Conservation (phyloP, 23 tunicate genomes). For the Phallusia fumigata region DNA sequence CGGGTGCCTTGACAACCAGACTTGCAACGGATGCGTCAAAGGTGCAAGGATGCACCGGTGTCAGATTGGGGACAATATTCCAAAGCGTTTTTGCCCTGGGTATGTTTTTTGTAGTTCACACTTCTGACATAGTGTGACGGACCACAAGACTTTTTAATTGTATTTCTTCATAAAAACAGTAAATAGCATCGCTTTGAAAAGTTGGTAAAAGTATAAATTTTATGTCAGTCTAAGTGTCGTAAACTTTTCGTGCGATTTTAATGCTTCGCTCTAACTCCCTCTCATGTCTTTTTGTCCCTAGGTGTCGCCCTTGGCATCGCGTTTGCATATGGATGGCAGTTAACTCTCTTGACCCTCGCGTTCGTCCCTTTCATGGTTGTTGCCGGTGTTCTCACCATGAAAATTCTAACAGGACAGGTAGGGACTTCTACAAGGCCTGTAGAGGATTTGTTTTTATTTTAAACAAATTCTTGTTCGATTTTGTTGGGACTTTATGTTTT, state of each 20-base stretch:
- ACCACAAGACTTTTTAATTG: too few species aligned
- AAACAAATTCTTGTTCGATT: too few species aligned
- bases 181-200: too few species aligned
- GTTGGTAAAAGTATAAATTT: too few species aligned
- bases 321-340: constrained; percentile 95
- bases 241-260: neutral
- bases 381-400: constrained; percentile 90
- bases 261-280: neutral
- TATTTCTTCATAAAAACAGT: too few species aligned
- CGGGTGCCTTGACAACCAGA: constrained; percentile 96
- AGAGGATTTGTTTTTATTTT: too few species aligned
- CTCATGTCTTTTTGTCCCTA: constrained; percentile 12
- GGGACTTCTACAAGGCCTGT: neutral
- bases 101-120: constrained; percentile 9
- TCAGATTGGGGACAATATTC: constrained; percentile 56
- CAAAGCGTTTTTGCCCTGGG: constrained; percentile 93
- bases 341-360: constrained; percentile 77
- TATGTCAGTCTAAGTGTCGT: neutral
- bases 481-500: too few species aligned
- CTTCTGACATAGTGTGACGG: too few species aligned
- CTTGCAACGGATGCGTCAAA: constrained; percentile 97
- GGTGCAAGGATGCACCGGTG: constrained; percentile 97
- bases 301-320: constrained; percentile 98
- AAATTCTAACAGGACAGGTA: constrained; percentile 93
- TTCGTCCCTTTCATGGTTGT: constrained; percentile 97